A percentile compares a stretch with the other conserved stretches of the same genome.
phyloP scores from a whole-genome alignment of 2,888 invertebrate genomes.

The Orthosia gothica region DNA sequence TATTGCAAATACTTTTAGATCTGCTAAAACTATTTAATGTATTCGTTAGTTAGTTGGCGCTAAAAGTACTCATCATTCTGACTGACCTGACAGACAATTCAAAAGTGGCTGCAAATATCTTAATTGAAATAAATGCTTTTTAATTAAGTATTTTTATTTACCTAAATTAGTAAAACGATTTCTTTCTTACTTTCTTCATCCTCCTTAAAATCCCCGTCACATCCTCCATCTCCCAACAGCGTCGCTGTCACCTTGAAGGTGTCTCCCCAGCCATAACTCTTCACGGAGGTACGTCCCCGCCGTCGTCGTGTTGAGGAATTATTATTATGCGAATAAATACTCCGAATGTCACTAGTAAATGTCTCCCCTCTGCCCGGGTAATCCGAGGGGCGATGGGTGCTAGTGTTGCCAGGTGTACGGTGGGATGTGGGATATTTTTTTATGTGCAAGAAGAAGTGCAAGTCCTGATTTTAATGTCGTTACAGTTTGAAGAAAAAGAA shows the following conservation, averaged over 20 bases:
- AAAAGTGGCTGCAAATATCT: too few relatives aligned
- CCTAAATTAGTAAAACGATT: neutral
- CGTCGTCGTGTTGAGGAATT: constrained; percentile 91
- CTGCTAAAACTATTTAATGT: too few relatives aligned
- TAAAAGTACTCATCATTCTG: too few relatives aligned
- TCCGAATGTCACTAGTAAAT: constrained; percentile 93
- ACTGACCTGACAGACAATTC: too few relatives aligned
- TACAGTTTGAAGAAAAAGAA: too few relatives aligned
- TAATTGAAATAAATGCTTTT: too few relatives aligned
- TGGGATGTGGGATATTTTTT: constrained; percentile 29
- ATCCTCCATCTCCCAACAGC: constrained; percentile 74
- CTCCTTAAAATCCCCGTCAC: constrained; percentile 34
- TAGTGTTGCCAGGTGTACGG: constrained; percentile 47
- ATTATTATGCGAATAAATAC: constrained; percentile 94
- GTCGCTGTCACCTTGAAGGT: constrained; percentile 85
- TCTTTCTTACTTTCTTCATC: neutral
- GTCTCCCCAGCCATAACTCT: constrained; percentile 89
- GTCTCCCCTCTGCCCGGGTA: constrained; percentile 85
- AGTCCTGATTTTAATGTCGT: too few relatives aligned
- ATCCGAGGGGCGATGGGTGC: constrained; percentile 75
- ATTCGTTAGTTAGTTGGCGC: too few relatives aligned
- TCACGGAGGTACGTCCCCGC: constrained; percentile 87
- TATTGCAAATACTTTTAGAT: too few relatives aligned
- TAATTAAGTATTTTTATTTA: neutral
- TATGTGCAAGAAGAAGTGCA: neutral